Evolutionary conservation across 2,797 vertebrate genomes (phyloP).

Genomic region (Botia almorhae): DNA sequence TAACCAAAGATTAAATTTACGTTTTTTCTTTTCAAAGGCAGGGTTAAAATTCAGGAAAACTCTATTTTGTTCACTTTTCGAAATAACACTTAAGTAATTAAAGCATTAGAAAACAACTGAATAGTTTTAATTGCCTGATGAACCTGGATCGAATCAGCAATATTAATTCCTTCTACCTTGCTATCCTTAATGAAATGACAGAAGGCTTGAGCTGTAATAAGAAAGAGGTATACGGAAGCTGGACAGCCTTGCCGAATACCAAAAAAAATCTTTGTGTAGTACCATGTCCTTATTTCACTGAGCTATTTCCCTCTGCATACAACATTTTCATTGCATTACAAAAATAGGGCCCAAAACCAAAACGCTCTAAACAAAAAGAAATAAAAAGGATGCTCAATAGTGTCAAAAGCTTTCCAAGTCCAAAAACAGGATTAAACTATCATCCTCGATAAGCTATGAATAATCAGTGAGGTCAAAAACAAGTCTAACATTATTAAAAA

Average conservation of each 20-base stretch:
- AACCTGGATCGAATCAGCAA: slow-evolving; percentile 27
- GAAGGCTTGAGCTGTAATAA: not conserved
- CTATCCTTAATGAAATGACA: slow-evolving; percentile 1
- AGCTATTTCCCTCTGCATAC: slow-evolving; percentile 9
- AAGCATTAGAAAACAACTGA: slow-evolving; percentile 11
- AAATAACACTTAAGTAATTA: slow-evolving; percentile 35
- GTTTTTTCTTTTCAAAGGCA: not conserved
- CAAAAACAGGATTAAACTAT: too few relatives aligned
- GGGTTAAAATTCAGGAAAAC: slow-evolving; percentile 15
- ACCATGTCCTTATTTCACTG: slow-evolving; percentile 32
- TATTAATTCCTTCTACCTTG: slow-evolving; percentile 7
- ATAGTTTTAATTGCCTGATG: not conserved
- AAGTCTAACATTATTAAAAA: not conserved
- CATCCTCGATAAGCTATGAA: too few relatives aligned
- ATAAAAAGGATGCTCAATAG: not conserved
- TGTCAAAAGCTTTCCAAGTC: not conserved
- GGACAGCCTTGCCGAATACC: slow-evolving; percentile 39
- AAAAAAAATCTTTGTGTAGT: slow-evolving; percentile 18
- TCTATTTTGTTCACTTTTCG: slow-evolving; percentile 30
- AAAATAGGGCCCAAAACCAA: not conserved
- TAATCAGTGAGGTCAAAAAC: not conserved
- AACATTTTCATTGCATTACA: not conserved
- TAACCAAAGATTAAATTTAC: not conserved
- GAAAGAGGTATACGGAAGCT: slow-evolving; percentile 12
- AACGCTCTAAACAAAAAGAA: slow-evolving; percentile 1